Conservation (phyloP, 2,797 vertebrate genomes). For the Anguilla megastoma region DNA sequence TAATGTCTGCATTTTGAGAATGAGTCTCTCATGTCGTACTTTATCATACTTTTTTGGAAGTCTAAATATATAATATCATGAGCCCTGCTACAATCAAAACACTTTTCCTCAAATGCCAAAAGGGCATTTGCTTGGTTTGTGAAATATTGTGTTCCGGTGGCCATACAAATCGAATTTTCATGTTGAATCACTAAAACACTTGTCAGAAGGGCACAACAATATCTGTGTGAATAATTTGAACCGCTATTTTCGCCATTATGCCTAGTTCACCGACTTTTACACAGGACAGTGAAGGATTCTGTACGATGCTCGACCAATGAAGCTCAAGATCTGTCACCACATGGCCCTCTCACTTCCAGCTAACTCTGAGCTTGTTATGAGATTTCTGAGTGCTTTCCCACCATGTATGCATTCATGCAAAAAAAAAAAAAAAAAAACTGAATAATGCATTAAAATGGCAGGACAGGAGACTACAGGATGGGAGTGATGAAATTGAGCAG, state of each 20-base stretch:
- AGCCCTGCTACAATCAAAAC: too few relatives aligned
- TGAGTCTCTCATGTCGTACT: too few relatives aligned
- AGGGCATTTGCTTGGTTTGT: not conserved
- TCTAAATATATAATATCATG: too few relatives aligned
- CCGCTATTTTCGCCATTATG: not conserved
- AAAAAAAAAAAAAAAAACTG: not conserved
- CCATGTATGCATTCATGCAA: not conserved
- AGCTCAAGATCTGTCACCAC: not conserved
- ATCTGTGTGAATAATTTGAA: not conserved
- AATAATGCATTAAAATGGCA: conserved; percentile 8
- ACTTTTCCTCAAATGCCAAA: too few relatives aligned
- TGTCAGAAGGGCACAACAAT: not conserved
- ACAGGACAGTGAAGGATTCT: not conserved
- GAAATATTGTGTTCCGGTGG: not conserved
- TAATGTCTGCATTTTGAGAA: too few relatives aligned
- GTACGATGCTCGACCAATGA: not conserved
- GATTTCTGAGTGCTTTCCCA: not conserved
- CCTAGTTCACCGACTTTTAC: not conserved
- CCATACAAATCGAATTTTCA: not conserved
- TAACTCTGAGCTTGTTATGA: not conserved
- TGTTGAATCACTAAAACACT: not conserved
- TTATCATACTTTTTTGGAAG: too few relatives aligned
- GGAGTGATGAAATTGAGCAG: not conserved
- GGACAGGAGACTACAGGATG: not conserved
- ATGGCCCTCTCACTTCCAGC: not conserved